phyloP scores from a whole-genome alignment of 2,888 invertebrate species.

The Eristalinus aeneus region DNA sequence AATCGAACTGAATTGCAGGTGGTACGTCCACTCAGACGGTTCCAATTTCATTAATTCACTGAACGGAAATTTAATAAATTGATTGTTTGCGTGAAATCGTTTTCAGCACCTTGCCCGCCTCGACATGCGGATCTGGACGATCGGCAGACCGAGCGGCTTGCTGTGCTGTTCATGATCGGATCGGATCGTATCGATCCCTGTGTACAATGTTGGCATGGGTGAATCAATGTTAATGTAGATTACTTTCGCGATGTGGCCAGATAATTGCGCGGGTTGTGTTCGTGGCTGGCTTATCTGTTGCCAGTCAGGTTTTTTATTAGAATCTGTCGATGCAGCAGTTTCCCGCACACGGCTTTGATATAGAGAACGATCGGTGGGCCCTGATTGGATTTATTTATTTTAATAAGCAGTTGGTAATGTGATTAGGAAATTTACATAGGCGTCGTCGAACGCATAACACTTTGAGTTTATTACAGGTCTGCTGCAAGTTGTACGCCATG shows the following conservation, averaged over 20 bases:
- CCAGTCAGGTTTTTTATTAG: background rate
- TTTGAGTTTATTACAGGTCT: background rate
- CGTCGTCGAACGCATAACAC: background rate
- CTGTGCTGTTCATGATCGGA: background rate
- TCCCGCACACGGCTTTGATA: background rate
- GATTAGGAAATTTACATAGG: background rate
- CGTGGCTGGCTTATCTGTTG: background rate
- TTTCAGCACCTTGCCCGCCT: background rate
- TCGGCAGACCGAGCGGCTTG: background rate
- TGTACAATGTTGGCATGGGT: background rate
- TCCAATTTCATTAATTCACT: background rate
- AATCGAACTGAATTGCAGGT: background rate
- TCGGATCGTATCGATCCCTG: background rate
- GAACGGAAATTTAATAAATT: conserved; percentile 10
- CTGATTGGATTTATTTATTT: background rate
- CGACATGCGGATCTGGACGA: background rate
- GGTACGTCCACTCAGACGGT: background rate
- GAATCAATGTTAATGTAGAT: background rate
- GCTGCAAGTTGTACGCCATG: background rate
- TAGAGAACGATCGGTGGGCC: background rate
- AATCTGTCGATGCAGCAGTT: background rate
- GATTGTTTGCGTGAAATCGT: background rate
- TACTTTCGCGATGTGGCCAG: background rate
- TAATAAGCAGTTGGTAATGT: background rate
- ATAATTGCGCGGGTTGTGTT: background rate